phyloP scores from a whole-genome alignment of 1,140 invertebrate species.

The Dendrolimus punctatus region DNA sequence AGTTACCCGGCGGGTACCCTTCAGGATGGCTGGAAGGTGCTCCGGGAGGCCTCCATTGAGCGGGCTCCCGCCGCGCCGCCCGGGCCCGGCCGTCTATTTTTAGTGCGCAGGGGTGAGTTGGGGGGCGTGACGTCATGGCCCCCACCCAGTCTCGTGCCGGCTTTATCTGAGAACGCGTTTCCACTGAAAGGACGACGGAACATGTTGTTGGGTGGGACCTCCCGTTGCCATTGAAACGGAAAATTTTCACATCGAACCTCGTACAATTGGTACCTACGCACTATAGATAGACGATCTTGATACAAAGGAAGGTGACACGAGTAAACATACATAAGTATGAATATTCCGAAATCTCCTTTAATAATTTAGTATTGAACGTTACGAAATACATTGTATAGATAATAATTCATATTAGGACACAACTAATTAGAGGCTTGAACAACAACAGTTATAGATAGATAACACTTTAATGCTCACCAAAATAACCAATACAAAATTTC shows the following conservation, averaged over 20 bases:
- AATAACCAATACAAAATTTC: too few relatives aligned
- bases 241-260: conserved; percentile 9
- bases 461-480: too few relatives aligned
- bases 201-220: conserved; percentile 4
- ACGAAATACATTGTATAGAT: neutral
- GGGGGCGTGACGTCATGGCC: conserved; percentile 22
- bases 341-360: too few relatives aligned
- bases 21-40: conserved; percentile 2
- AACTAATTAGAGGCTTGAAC: neutral
- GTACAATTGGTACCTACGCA: conserved; percentile 5
- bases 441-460: too few relatives aligned
- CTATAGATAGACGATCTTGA: neutral
- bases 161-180: conserved; percentile 14
- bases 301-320: too few relatives aligned
- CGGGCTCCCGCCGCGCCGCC: conserved; percentile 38
- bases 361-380: neutral
- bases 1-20: neutral
- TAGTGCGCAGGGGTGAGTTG: conserved; percentile 30
- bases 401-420: neutral
- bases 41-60: conserved; percentile 38
- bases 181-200: conserved; percentile 5
- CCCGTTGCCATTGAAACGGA: conserved; percentile 15
- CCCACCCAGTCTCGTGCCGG: conserved; percentile 26
- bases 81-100: conserved; percentile 48
- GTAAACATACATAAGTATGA: too few relatives aligned